Base-by-base conservation (phyloP, 2,797 vertebrate genomes). In the Sebastes umbrosus region DNA sequence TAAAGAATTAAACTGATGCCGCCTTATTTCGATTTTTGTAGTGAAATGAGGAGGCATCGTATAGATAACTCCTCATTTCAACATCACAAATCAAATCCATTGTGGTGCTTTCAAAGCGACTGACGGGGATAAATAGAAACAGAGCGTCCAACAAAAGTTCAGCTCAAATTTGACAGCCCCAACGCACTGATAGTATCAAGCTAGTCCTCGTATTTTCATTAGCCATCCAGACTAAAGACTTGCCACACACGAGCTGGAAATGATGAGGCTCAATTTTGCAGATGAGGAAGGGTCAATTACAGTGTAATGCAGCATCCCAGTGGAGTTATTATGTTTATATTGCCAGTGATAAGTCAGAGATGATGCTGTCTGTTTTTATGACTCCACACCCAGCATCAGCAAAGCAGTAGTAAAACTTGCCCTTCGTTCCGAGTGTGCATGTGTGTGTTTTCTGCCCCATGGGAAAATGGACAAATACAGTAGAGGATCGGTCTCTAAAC, bases 211-310 rank as follows among this genome's bases (percentile, higher is more conserved):
- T 75, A 87, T 89, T 88, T 84, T 31, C 25, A 87, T 87, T 77
- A 6, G 22, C 89, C 86, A 84, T 66, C 65, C 68, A 13, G 60
- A 76, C 75, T 79, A 67, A 88, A 83, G 69, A 89, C 50, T 73
- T 76, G 70, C 77, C 88, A 88, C 82, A 87, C 84, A 73, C 75
- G 69, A 68, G 75, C 81, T 75, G 67, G 76, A 87, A 92, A 89
- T 84, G 84, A 93, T 88, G 77, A 80, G 50, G 78, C 87, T 90
- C 86, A 84, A 87, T 92, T 91, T n/a, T 88, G 80, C 84, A 92
- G 78, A 91, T 90, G 87, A 92, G 75, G 75, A 85, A 87, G 87
- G 92, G 90, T 94, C 92, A 93, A 94, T 92, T 92, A 93, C 77
- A 82, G 87, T 73, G 78, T 87, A 92, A 92, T 84, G 84, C 77